A percentile compares a stretch with the other conserved stretches of the same genome.
Conservation (phyloP, 2,113 vertebrate genomes). For the Climacteris rufus region DNA sequence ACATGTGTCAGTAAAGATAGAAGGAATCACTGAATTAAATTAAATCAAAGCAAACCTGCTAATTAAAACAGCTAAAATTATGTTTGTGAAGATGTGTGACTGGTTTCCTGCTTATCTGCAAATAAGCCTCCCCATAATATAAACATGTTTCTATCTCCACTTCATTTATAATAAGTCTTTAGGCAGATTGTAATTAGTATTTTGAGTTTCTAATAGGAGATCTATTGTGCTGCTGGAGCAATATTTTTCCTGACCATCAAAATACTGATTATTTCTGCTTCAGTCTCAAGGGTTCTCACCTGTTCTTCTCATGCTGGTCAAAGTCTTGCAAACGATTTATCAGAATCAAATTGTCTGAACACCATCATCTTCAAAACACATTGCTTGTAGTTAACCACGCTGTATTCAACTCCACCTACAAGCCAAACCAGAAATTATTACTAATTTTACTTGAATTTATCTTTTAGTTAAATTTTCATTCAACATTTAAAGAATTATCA, state of each 20-base stretch:
- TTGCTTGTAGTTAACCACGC: neutral
- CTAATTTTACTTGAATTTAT: neutral
- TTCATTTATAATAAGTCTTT: slow-evolving; percentile 49
- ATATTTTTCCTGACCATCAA: slow-evolving; percentile 32
- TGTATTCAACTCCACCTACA: neutral
- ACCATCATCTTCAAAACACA: neutral
- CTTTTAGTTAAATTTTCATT: neutral
- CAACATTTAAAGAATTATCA: neutral
- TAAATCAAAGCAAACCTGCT: slow-evolving; percentile 57
- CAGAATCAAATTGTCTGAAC: neutral
- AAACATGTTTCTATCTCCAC: slow-evolving; percentile 51
- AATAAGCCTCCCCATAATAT: slow-evolving; percentile 27
- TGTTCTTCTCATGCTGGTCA: slow-evolving; percentile 29
- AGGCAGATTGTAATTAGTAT: slow-evolving; percentile 57
- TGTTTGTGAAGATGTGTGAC: slow-evolving; percentile 48
- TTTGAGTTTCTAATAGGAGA: slow-evolving; percentile 27
- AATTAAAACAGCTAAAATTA: slow-evolving; percentile 58
- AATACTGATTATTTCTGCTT: slow-evolving; percentile 25
- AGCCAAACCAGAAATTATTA: slow-evolving; percentile 33
- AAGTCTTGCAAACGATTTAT: neutral
- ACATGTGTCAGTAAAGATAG: slow-evolving; percentile 44
- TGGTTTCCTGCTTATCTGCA: slow-evolving; percentile 37
- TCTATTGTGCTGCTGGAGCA: neutral
- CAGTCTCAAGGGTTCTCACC: slow-evolving; percentile 37
- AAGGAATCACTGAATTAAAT: slow-evolving; percentile 44